Evolutionary conservation across 2,888 invertebrate species (phyloP).

Genomic region (Drosophila helvetica): DNA sequence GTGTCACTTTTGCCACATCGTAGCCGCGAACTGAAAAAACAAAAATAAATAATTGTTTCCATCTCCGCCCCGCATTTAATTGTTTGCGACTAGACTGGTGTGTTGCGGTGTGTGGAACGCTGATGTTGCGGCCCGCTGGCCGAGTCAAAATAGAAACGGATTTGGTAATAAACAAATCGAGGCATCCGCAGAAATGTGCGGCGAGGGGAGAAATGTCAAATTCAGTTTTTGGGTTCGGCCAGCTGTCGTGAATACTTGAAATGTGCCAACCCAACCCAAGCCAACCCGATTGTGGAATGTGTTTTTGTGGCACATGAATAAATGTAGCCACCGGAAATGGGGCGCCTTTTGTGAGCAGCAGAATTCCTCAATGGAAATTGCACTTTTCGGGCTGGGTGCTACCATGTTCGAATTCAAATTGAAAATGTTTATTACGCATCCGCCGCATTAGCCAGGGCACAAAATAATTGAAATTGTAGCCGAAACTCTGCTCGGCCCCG

Average conservation of each 20-base stretch:
- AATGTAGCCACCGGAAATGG: slow-evolving; percentile 46
- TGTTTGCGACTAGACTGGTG: slow-evolving; percentile 23
- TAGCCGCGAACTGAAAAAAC: slow-evolving; percentile 31
- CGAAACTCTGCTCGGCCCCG: slow-evolving; percentile 32
- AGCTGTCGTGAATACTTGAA: slow-evolving; percentile 65
- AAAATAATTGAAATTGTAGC: slow-evolving; percentile 28
- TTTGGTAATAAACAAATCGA: slow-evolving; percentile 50
- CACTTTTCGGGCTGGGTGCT: slow-evolving; percentile 8
- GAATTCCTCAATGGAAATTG: slow-evolving; percentile 23
- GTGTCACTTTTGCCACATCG: slow-evolving; percentile 21
- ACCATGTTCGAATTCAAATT: slow-evolving; percentile 29
- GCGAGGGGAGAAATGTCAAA: slow-evolving; percentile 27
- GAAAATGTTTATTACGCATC: slow-evolving; percentile 52
- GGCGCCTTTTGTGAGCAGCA: slow-evolving; percentile 1
- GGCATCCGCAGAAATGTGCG: slow-evolving; percentile 12
- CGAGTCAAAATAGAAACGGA: slow-evolving; percentile 26
- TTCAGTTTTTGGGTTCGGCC: slow-evolving; percentile 27
- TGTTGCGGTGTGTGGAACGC: not conserved
- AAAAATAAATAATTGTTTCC: slow-evolving; percentile 55
- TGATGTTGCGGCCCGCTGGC: not conserved
- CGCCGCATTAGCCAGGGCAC: slow-evolving; percentile 31
- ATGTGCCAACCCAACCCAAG: slow-evolving; percentile 13
- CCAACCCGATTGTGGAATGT: slow-evolving; percentile 40
- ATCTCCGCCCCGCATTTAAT: slow-evolving; percentile 19
- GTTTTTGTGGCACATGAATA: slow-evolving; percentile 46